Percentiles rank a stretch among this genome's conserved stretches.
Evolutionary conservation across 2,888 invertebrate genomes (phyloP).

Genomic region (Tridacna gigas): DNA sequence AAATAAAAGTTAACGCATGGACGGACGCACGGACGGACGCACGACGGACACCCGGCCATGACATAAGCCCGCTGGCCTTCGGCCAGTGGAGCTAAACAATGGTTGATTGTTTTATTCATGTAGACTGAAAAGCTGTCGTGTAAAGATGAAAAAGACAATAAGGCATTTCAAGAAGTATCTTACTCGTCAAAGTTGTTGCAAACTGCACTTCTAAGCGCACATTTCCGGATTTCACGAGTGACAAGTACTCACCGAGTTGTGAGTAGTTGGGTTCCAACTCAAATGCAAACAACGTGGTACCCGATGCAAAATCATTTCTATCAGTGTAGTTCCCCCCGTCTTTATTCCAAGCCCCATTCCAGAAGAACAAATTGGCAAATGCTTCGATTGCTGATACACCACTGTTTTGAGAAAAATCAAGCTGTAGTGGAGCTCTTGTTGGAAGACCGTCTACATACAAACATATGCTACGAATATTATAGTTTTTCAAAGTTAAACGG

Average conservation of each 20-base stretch:
- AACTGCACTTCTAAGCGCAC: too few species aligned
- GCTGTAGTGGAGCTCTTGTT: slow-evolving; percentile 31
- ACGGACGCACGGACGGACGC: too few species aligned
- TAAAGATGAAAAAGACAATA: not conserved
- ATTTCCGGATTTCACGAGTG: slow-evolving; percentile 39
- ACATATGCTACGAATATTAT: slow-evolving; percentile 26
- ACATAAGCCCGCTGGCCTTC: too few species aligned
- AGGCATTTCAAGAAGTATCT: not conserved
- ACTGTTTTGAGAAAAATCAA: slow-evolving; percentile 22
- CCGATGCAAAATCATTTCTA: slow-evolving; percentile 12
- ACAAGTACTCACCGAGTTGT: slow-evolving; percentile 35
- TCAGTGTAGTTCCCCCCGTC: slow-evolving; percentile 21
- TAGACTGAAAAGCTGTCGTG: not conserved
- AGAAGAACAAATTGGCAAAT: slow-evolving; percentile 30
- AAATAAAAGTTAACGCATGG: too few species aligned
- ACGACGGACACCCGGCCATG: too few species aligned
- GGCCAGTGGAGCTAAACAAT: too few species aligned
- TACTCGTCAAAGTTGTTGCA: slow-evolving; percentile 2
- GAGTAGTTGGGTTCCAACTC: slow-evolving; percentile 39
- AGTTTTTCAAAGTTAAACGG: slow-evolving; percentile 43
- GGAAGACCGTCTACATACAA: slow-evolving; percentile 36
- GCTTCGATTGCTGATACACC: slow-evolving; percentile 24
- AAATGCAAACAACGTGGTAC: slow-evolving; percentile 35
- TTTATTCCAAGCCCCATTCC: slow-evolving; percentile 24
- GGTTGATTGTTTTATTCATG: not conserved